Evolutionary conservation across 2,797 vertebrate genomes (phyloP).

Genomic region (Cirrhinus molitorella): DNA sequence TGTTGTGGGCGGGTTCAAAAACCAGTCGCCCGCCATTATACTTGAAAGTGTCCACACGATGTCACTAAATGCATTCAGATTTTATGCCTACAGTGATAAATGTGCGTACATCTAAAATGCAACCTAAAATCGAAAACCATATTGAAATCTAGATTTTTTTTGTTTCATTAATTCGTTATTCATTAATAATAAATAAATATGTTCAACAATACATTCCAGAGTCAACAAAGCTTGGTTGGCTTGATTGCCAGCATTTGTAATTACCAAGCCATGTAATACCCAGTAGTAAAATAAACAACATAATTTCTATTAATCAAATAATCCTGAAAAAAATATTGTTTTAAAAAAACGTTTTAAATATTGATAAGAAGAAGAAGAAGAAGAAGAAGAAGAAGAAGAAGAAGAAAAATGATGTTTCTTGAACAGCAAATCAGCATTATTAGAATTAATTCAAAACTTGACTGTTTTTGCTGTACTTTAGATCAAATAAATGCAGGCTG

Average conservation of each 20-base stretch:
- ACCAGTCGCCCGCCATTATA: background rate
- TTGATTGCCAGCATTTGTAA: background rate
- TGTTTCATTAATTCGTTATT: too few species aligned
- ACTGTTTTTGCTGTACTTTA: too few species aligned
- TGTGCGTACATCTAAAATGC: background rate
- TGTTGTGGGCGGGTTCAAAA: background rate
- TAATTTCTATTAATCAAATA: too few species aligned
- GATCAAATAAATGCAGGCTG: too few species aligned
- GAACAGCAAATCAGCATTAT: too few species aligned
- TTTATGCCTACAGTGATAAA: background rate
- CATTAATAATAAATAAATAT: background rate
- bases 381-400: too few species aligned
- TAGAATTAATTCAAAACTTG: too few species aligned
- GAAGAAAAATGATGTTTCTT: too few species aligned
- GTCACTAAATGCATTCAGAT: slow-evolving; percentile 30
- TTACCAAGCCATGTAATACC: background rate
- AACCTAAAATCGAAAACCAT: background rate
- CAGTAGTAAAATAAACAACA: background rate
- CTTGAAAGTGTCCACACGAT: slow-evolving; percentile 32
- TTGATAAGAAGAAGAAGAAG: too few species aligned
- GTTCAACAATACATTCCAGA: background rate
- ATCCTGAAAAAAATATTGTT: too few species aligned
- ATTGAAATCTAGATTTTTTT: background rate
- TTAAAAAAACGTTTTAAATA: too few species aligned
- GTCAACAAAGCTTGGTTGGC: background rate